phyloP scores from a whole-genome alignment of 1,140 invertebrate genomes.

The Leptinotarsa defecta region DNA sequence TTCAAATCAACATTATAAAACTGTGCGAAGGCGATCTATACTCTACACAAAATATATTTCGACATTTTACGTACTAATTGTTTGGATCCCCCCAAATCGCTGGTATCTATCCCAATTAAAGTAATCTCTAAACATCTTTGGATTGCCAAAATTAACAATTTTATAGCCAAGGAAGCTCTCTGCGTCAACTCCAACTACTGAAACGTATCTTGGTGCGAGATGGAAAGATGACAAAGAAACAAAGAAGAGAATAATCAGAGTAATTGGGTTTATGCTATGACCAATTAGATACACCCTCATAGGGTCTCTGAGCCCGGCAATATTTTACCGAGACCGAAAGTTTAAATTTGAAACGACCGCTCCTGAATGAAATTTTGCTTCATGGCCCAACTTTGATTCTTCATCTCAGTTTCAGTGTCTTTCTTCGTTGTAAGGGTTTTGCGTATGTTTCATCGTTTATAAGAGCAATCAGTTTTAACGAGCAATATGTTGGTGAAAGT shows the following conservation, averaged over 20 bases:
- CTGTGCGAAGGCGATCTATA: too few species aligned
- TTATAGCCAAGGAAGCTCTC: background rate
- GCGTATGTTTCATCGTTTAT: too few species aligned
- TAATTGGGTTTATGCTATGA: constrained; percentile 43
- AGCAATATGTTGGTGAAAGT: too few species aligned
- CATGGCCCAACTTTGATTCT: constrained; percentile 32
- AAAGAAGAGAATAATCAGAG: constrained; percentile 37
- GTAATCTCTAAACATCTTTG: background rate
- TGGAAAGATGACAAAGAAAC: constrained; percentile 31
- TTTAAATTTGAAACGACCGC: constrained; percentile 41
- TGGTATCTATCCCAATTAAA: background rate
- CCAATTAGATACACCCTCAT: constrained; percentile 40
- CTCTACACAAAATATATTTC: background rate
- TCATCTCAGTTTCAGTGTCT: background rate
- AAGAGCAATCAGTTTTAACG: too few species aligned
- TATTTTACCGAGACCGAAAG: constrained; percentile 40
- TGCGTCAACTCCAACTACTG: background rate
- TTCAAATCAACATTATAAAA: too few species aligned
- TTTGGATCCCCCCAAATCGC: background rate
- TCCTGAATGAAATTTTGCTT: constrained; percentile 38
- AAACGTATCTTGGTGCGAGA: constrained; percentile 31
- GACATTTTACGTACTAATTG: background rate
- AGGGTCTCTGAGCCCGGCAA: constrained; percentile 38
- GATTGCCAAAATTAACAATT: background rate
- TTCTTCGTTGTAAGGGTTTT: too few species aligned